These are phyloP conservation scores for Piscicola geometra DNA, from an alignment of 2,888 invertebrate species.

Conservation along the genomic window DNA sequence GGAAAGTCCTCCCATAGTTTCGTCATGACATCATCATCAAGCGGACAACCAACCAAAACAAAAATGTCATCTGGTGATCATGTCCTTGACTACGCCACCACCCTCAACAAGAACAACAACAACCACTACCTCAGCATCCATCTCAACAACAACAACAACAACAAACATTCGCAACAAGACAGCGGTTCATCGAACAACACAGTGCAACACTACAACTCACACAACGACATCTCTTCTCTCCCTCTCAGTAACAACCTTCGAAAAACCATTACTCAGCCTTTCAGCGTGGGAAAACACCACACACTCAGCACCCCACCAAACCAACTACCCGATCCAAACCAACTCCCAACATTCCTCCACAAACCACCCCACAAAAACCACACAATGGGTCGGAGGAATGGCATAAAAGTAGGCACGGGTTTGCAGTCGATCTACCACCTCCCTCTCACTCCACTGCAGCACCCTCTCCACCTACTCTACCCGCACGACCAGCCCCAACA, in stretches of 20 bases:
- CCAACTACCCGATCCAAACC: background rate
- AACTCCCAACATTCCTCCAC: background rate
- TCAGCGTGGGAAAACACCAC: background rate
- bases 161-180: background rate
- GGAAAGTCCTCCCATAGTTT: background rate
- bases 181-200: background rate
- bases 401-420: slow-evolving; percentile 3
- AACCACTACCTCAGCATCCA: too few species aligned
- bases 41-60: background rate
- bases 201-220: background rate
- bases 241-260: background rate
- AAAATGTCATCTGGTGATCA: background rate
- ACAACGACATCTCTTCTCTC: too few species aligned
- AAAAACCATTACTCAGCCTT: background rate
- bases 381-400: background rate
- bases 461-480: background rate
- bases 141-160: too few species aligned
- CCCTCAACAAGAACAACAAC: background rate
- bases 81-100: background rate
- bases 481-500: background rate
- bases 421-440: background rate
- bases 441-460: background rate
- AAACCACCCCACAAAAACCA: too few species aligned
- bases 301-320: background rate
- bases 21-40: background rate